Evolutionary conservation across 2,888 invertebrate genomes (phyloP).

Genomic region (Morinoia aosen): DNA sequence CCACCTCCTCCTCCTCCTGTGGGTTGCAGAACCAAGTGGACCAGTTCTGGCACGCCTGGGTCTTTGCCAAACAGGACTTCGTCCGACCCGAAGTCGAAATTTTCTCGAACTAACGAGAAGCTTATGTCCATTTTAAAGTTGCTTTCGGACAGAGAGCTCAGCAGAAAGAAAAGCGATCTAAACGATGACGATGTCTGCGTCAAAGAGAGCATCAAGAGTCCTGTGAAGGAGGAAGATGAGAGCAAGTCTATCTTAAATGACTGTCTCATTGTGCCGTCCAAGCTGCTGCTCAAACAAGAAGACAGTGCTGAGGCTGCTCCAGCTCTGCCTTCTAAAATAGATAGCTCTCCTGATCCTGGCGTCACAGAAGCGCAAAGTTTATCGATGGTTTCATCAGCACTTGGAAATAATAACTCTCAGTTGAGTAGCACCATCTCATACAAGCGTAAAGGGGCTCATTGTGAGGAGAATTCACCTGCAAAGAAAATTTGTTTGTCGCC

Average conservation of each 20-base stretch:
- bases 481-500: constrained; percentile 38
- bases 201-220: background rate
- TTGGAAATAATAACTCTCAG: background rate
- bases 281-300: constrained; percentile 18
- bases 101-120: background rate
- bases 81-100: background rate
- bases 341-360: background rate
- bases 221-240: background rate
- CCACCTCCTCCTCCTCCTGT: background rate
- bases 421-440: background rate
- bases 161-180: background rate
- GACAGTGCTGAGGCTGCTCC: background rate
- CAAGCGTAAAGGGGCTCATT: constrained; percentile 8
- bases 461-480: background rate
- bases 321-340: background rate
- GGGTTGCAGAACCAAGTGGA: background rate
- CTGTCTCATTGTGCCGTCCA: constrained; percentile 21
- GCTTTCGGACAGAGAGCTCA: background rate
- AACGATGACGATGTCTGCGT: background rate
- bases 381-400: background rate
- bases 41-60: background rate
- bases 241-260: background rate
- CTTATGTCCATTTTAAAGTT: constrained; percentile 7
- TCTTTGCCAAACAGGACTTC: background rate
- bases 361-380: background rate